Evolutionary conservation across 2,797 vertebrate genomes (phyloP), one percentile per base, ranked within the genome.

Genomic region (Enteromius mattozi): DNA sequence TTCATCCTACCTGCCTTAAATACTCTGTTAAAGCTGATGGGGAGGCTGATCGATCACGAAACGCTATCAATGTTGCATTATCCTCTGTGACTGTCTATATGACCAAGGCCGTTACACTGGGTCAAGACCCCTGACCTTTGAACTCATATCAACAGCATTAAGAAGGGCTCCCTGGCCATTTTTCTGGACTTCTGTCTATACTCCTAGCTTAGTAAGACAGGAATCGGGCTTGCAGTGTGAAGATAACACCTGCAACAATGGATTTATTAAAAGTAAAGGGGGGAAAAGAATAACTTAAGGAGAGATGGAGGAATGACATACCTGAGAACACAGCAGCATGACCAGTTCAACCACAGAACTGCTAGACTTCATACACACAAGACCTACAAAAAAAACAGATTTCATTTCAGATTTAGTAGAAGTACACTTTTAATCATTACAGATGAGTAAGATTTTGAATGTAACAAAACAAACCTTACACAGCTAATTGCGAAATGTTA

Each of bases 271-370:
- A 7, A 33, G 42, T 49, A 51, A 56, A 27, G 6, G 37, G 3
- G 40, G 12, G 40, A 19, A 66, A 13, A 63, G 0, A 27, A 61
- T 65, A 30, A 84, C 12, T 49, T 69, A 86, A 80, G 90, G 86
- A 91, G 89, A 47, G 19, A 66, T 68, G 33, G 30, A 84, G 33
- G 37, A 37, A 69, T n/a, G 24, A 77, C 97, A 96, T 93, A 96
- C 98, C 98, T 99, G 98, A 90, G 98, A 99, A 92, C 98, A 99
- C 86, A 99, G 96, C 8, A 99, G 96, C 98, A 99, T 99, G 92
- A 99, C 98, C 91, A 99, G 94, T 90, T 99, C 98, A 94, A 99
- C 98, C 88, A 99, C 98, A 3, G 98, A 99, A 92, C 97, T 99
- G 94, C 97, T 99, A 71, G 98, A 97, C 94, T 98, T 99, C 96